Evolutionary conservation across 2,888 invertebrate genomes (phyloP), one percentile per base, ranked within the genome.

Genomic region (Meliscaeva auricollis): DNA sequence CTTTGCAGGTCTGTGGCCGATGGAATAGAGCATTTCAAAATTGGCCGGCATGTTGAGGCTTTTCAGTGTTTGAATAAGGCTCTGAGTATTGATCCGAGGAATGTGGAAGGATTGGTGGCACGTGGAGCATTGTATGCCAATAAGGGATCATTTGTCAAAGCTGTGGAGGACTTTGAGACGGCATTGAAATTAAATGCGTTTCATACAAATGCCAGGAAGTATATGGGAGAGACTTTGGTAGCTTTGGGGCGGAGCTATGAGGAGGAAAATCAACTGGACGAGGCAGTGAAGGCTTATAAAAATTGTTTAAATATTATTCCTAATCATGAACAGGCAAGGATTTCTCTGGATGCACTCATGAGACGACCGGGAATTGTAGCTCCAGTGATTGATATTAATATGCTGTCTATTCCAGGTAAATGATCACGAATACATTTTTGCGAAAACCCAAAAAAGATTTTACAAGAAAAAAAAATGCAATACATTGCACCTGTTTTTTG

Each of bases 31-130:
- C 96, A 97, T 93, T 98, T 98, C 93, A 98, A 98, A 93, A 96
- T 96, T 56, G 98, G 98, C 54, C 95, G 97, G 89, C 97, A 97
- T 92, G 96, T 97, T 0, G 98, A 99, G 93, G 98, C 98, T 44
- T 97, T 98, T 93, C 98, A 98, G 91, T 97, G 97, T 90, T 94
- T 98, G 52, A 98, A 98, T 92, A 97, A 97, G 92, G 99, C 98
- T 3, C 93, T 99, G 64, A 96, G 95, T 91, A 98, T 98, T 89
- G 98, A 98, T 92, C 96, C 97, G 0, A 94, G 96, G 89, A 98
- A 98, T 92, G 97, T 98, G 1, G 98, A 98, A 93, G 98, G 97
- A 30, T 93, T 98, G 75, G 98, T 98, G 1, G 98, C 98, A 0
- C 94, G 98, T 90, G 98, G 98, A 87, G 98, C 98, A 30, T 93